Conservation (phyloP, 2,113 vertebrate species). For the Paramisgurnus dabryanus region DNA sequence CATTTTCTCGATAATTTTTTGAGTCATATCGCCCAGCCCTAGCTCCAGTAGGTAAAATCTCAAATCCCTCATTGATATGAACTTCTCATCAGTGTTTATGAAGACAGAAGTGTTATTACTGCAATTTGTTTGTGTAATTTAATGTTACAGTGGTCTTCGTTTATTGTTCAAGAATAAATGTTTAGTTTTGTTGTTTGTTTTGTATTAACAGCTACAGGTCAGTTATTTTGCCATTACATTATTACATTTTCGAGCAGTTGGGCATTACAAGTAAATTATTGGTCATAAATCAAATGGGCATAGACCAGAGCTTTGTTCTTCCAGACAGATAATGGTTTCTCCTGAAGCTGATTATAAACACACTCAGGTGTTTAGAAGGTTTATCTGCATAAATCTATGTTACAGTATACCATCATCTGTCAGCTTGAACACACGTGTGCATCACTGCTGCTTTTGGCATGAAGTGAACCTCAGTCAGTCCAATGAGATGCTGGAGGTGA, state of each 20-base stretch:
- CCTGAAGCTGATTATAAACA: neutral
- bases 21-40: too few species aligned
- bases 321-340: neutral
- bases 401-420: neutral
- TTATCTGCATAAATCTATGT: neutral
- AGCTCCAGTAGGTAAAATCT: too few species aligned
- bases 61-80: neutral
- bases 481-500: too few species aligned
- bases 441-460: neutral
- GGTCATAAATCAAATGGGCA: conserved; percentile 1
- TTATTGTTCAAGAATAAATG: neutral
- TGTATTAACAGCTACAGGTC: neutral
- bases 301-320: neutral
- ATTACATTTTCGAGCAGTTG: too few species aligned
- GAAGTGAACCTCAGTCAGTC: conserved; percentile 7
- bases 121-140: neutral
- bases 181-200: neutral
- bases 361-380: too few species aligned
- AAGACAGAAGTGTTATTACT: neutral
- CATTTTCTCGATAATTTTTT: too few species aligned
- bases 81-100: too few species aligned
- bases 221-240: conserved; percentile 8
- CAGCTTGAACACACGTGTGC: neutral
- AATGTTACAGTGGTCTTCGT: neutral
- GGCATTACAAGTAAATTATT: neutral